phyloP scores from a whole-genome alignment of 1,140 invertebrate species.

The Tetramorium parvispinum region DNA sequence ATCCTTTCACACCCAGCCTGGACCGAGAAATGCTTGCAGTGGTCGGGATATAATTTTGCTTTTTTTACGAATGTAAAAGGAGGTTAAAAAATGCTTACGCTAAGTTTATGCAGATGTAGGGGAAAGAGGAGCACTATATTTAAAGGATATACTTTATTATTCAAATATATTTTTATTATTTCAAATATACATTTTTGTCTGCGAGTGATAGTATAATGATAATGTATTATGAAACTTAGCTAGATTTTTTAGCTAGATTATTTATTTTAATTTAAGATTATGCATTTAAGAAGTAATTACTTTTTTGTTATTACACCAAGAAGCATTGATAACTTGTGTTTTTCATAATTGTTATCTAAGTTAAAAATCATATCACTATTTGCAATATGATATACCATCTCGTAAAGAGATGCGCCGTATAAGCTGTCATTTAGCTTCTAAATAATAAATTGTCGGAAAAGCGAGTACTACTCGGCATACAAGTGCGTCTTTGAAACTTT shows the following conservation, averaged over 20 bases:
- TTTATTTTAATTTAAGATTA: not conserved
- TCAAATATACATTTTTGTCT: too few relatives aligned
- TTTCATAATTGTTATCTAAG: not conserved
- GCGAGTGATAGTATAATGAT: not conserved
- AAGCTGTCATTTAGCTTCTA: slow-evolving; percentile 30
- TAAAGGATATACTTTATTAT: not conserved
- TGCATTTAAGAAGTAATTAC: not conserved
- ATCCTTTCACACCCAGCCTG: slow-evolving; percentile 11
- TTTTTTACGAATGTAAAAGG: slow-evolving; percentile 7
- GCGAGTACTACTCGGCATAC: not conserved
- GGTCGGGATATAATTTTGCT: slow-evolving; percentile 12
- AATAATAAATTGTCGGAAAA: slow-evolving; percentile 52
- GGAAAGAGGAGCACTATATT: slow-evolving; percentile 4
- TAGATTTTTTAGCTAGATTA: not conserved
- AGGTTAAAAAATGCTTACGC: not conserved
- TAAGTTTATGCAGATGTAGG: not conserved
- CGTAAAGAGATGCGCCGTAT: not conserved
- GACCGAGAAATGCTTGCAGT: slow-evolving; percentile 1
- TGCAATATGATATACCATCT: not conserved
- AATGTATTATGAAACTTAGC: not conserved
- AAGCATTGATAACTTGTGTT: not conserved
- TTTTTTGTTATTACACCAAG: not conserved
- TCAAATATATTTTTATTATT: not conserved
- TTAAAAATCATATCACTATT: not conserved
- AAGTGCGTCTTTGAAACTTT: slow-evolving; percentile 48